A percentile compares a stretch with the other conserved stretches of the same genome.
Evolutionary conservation across 2,113 vertebrate genomes (phyloP).

Genomic region (Rhynchomys soricoides): DNA sequence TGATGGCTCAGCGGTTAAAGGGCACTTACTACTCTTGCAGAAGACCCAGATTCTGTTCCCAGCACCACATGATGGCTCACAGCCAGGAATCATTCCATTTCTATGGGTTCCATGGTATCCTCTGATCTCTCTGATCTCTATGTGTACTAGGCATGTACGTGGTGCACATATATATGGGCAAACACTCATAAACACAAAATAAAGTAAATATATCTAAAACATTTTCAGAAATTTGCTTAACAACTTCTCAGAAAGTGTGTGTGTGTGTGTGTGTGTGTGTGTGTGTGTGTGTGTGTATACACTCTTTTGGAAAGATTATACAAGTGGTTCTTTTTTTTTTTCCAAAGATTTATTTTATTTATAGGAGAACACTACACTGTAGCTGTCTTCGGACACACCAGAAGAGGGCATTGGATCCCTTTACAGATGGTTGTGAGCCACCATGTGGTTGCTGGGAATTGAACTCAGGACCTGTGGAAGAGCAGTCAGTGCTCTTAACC

Average conservation of each 20-base stretch:
- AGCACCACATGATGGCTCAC: not conserved
- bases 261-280: not conserved
- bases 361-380: no score
- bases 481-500: no score
- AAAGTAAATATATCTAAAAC: not conserved
- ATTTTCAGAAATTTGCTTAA: not conserved
- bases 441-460: no score
- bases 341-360: no score
- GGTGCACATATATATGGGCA: not conserved
- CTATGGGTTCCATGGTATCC: no score
- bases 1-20: not conserved
- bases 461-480: no score
- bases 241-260: constrained; percentile 1
- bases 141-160: not conserved
- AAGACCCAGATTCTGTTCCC: no score
- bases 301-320: constrained; percentile 49
- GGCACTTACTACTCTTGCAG: not conserved
- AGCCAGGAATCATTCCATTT: not conserved
- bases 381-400: no score
- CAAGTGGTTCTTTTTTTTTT: not conserved
- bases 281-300: not conserved
- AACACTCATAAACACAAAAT: not conserved
- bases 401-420: no score
- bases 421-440: no score
- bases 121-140: not conserved